Base-by-base conservation (phyloP, 2,888 invertebrate genomes). In the Chrysomela aeneicollis region DNA sequence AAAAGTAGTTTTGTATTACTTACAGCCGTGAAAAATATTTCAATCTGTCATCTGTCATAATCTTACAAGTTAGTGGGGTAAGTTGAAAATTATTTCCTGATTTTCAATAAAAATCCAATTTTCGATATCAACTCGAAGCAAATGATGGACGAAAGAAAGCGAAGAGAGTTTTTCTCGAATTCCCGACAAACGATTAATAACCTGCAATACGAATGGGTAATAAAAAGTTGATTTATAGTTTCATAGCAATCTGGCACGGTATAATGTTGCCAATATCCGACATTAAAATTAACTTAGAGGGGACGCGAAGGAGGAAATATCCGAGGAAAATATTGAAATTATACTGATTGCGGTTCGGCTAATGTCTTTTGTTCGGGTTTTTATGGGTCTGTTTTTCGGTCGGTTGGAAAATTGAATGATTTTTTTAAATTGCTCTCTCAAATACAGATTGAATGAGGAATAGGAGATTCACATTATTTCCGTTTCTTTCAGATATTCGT, bases 141-240 rank as follows among this genome's bases (percentile, higher is more conserved):
- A 72, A 76, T 76, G 77, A 77, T 75, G 73, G 75, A 76, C 75
- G 70, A 70, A 75, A 67, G 70, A 75, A 71, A 72, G 72, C 73
- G 68, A 66, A 68, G 65, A 71, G 73, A 52, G 77, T 74, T 76
- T 78, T 76, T 74, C 73, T 76, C 79, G 76, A 76, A 73, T 78
- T 76, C 76, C 78, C 73, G 78, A 77, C 78, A 76, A 79, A 78
- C 81, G 81, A 82, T 81, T 81, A 82, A 81, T 82, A 82, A 81
- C 77, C 66, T 76, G 74, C 73, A 76, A 78, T 79, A 80, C 15
- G 15, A 82, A 81, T 81, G 81, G 81, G 78, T 78, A 81, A 81
- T 81, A 81, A 81, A 81, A 81, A 81, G 74, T 78, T 81, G 81
- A 82, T 82, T 81, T 82, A 82, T 81, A 74, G 75, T 73, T 74